A percentile compares a stretch with the other conserved stretches of the same genome.
phyloP scores from a whole-genome alignment of 2,888 invertebrate genomes.

The Theodoxus fluviatilis region DNA sequence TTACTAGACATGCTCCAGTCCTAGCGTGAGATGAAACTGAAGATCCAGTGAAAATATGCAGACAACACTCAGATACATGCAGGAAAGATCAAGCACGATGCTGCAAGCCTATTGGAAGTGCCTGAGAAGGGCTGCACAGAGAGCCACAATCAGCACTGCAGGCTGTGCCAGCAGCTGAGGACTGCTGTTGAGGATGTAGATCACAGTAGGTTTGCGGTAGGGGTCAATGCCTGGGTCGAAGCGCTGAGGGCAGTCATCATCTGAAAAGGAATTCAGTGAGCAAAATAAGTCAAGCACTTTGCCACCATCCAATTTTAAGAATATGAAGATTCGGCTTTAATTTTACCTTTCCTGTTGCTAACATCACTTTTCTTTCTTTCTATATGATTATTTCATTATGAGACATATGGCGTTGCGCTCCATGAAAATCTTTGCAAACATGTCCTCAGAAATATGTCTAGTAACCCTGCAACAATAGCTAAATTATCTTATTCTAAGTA shows the following conservation, averaged over 20 bases:
- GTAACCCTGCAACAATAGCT: no score
- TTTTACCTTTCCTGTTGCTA: not conserved
- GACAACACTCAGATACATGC: no score
- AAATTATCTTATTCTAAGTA: no score
- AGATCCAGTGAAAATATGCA: no score
- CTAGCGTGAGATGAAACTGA: no score
- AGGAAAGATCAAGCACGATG: no score
- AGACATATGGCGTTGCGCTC: not conserved
- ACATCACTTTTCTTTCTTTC: not conserved
- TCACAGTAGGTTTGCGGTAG: slow-evolving; percentile 55
- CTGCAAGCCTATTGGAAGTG: no score
- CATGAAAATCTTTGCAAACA: no score
- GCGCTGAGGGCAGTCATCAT: slow-evolving; percentile 95
- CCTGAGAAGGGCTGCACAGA: not conserved
- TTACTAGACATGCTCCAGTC: no score
- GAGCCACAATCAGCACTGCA: not conserved
- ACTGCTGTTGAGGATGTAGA: slow-evolving; percentile 53
- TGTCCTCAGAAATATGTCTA: no score
- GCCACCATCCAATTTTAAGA: no score
- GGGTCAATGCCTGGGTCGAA: slow-evolving; percentile 83
- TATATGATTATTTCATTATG: not conserved
- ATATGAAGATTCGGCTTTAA: not conserved
- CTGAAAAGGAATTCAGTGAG: slow-evolving; percentile 65
- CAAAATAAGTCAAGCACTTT: not conserved
- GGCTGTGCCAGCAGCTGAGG: not conserved